These are phyloP conservation scores for Trissonchulus latispiculum DNA, from an alignment of 2,888 invertebrate species.

Conservation along the genomic window DNA sequence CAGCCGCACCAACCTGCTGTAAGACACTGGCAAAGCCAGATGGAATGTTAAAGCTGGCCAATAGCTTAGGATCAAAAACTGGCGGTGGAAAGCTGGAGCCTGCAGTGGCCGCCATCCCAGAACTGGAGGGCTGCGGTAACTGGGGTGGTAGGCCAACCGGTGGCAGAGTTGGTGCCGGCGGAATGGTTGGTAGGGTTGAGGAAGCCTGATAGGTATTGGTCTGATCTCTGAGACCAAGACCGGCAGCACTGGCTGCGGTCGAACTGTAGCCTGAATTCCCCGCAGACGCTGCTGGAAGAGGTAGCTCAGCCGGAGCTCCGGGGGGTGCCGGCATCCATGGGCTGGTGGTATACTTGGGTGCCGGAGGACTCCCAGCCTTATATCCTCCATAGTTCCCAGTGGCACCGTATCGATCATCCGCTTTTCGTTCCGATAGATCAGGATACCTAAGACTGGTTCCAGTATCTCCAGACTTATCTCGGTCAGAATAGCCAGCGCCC, in stretches of 20 bases:
- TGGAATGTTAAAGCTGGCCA: not conserved
- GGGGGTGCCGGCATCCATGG: not conserved
- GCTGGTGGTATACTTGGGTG: not conserved
- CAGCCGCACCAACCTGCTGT: not conserved
- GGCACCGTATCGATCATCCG: not conserved
- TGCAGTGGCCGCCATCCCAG: not conserved
- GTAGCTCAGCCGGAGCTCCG: not conserved
- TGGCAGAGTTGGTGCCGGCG: not conserved
- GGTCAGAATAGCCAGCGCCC: not conserved
- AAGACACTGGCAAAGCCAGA: not conserved
- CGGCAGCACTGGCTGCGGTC: too few relatives aligned
- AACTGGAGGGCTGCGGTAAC: not conserved
- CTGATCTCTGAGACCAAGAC: too few relatives aligned
- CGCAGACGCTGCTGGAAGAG: not conserved
- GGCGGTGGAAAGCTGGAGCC: not conserved
- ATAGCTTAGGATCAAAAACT: not conserved
- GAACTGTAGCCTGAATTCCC: not conserved
- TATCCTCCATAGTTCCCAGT: not conserved
- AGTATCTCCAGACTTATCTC: too few relatives aligned
- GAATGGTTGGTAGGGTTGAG: not conserved
- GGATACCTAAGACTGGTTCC: not conserved
- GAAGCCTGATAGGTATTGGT: not conserved
- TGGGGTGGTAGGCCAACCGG: not conserved
- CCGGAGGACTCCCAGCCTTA: not conserved
- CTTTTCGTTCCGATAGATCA: not conserved